phyloP scores from a whole-genome alignment of 2,113 vertebrate species.

The Neodontobutis hainanensis region DNA sequence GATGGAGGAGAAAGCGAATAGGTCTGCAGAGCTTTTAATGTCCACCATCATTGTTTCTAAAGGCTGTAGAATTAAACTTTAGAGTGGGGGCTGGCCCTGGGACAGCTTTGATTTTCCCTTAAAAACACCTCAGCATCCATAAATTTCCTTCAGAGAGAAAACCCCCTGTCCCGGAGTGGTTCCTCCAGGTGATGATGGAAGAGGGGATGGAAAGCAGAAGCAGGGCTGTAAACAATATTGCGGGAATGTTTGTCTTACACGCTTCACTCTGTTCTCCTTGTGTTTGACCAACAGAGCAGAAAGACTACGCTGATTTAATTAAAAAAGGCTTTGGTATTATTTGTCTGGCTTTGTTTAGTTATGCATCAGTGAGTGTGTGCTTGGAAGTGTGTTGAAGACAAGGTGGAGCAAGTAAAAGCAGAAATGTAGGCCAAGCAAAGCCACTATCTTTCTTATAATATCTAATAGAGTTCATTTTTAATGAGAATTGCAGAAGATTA shows the following conservation, averaged over 20 bases:
- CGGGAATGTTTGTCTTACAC: constrained; percentile 37
- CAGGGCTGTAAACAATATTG: constrained; percentile 35
- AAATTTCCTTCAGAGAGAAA: constrained; percentile 45
- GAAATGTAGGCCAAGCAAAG: constrained; percentile 39
- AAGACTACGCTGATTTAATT: constrained; percentile 57
- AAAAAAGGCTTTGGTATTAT: constrained; percentile 42
- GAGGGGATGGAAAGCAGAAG: constrained; percentile 13
- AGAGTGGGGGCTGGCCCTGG: constrained; percentile 16
- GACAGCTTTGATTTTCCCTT: background rate
- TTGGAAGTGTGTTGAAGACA: constrained; percentile 28
- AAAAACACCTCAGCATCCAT: constrained; percentile 39
- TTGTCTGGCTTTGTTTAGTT: constrained; percentile 53
- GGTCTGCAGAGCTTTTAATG: constrained; percentile 34
- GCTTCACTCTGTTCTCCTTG: constrained; percentile 28
- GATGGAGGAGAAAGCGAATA: constrained; percentile 43
- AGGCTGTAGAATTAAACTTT: constrained; percentile 34
- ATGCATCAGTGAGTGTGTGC: constrained; percentile 29
- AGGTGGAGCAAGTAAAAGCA: constrained; percentile 22
- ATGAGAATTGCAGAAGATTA: constrained; percentile 40
- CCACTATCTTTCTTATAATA: constrained; percentile 52
- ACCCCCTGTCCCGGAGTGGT: constrained; percentile 40
- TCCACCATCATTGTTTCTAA: constrained; percentile 32
- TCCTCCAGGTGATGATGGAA: constrained; percentile 43
- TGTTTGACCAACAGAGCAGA: constrained; percentile 47
- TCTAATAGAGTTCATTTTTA: constrained; percentile 37